A percentile compares a stretch with the other conserved stretches of the same genome.
phyloP scores from a whole-genome alignment of 2,113 vertebrate species.

The Elanus axillaris region DNA sequence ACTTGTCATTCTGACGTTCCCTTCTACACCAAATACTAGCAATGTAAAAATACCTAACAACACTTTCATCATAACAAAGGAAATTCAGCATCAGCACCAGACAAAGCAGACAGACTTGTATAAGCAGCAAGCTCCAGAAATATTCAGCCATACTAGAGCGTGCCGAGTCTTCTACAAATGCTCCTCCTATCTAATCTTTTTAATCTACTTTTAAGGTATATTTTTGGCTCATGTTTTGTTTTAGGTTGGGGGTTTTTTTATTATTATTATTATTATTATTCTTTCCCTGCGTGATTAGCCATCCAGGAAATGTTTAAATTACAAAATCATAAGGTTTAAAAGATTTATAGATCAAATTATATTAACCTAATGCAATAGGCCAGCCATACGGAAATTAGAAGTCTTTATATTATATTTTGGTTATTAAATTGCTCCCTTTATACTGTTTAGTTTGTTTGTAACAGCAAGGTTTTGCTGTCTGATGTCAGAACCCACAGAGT shows the following conservation, averaged over 20 bases:
- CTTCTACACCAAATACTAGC: slow-evolving; percentile 19
- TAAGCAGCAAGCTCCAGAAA: slow-evolving; percentile 54
- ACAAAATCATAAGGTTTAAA: slow-evolving; percentile 77
- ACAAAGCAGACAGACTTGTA: slow-evolving; percentile 32
- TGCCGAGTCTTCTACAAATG: background rate
- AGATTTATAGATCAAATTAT: slow-evolving; percentile 79
- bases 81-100: slow-evolving; percentile 60
- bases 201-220: slow-evolving; percentile 61
- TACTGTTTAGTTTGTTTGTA: slow-evolving; percentile 68
- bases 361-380: slow-evolving; percentile 77
- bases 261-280: slow-evolving; percentile 56
- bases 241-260: background rate
- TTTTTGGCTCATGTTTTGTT: slow-evolving; percentile 40
- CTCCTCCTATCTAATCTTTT: slow-evolving; percentile 15
- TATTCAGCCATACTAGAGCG: slow-evolving; percentile 24
- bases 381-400: slow-evolving; percentile 76
- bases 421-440: slow-evolving; percentile 72
- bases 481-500: slow-evolving; percentile 68
- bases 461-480: slow-evolving; percentile 63
- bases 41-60: slow-evolving; percentile 44
- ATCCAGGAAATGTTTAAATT: slow-evolving; percentile 84
- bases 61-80: slow-evolving; percentile 67
- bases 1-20: slow-evolving; percentile 38
- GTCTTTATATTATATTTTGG: slow-evolving; percentile 73
- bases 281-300: slow-evolving; percentile 76